Evolutionary conservation across 1,140 invertebrate genomes (phyloP), one percentile per base, ranked within the genome.

Genomic region (Trachelipus rathkii): DNA sequence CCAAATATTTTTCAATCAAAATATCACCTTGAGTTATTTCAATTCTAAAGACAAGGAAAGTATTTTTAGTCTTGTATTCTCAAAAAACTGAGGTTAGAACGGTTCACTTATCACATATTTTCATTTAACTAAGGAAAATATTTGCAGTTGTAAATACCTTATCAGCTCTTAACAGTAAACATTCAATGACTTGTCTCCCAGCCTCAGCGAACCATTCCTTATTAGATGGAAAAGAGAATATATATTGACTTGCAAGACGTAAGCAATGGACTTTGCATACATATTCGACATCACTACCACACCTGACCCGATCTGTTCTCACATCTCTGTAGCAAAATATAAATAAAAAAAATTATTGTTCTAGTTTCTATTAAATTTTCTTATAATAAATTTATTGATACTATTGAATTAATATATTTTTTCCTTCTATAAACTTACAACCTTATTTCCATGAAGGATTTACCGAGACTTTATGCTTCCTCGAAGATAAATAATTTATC

Each of bases 241-340:
- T 87, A 82, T 89, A 88, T 82, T 92, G 90, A 84, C 96, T 94
- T 44, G 94, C 95, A 73, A 92, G 87, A 60, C 96, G 89, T 53
- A 95, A 85, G 84, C 96, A 97, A 83, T 96, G 92, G 44, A 98
- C 87, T 87, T 98, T 98, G 21, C 94, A 94, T 78, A 98, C 86
- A 86, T 96, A 98, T 86, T 99, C 97, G 21, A 90, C 89, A 84
- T 97, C 95, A n/a, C 91, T 93, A 43, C 90, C 88, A 85, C 95
- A 97, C 73, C 91, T 89, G 13, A 96, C 91, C 80, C 95, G 86
- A 81, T 95, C 93, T 0, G 95, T 93, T 72, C 95, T 91, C 70
- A 93, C 86, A 69, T 89, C 90, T 81, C 92, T 89, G 78, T 78
- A 84, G 81, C 74, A 75, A 70, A 80, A 70, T n/a, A n/a, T n/a